phyloP scores from a whole-genome alignment of 2,888 invertebrate genomes.

The Oscheius sp. region DNA sequence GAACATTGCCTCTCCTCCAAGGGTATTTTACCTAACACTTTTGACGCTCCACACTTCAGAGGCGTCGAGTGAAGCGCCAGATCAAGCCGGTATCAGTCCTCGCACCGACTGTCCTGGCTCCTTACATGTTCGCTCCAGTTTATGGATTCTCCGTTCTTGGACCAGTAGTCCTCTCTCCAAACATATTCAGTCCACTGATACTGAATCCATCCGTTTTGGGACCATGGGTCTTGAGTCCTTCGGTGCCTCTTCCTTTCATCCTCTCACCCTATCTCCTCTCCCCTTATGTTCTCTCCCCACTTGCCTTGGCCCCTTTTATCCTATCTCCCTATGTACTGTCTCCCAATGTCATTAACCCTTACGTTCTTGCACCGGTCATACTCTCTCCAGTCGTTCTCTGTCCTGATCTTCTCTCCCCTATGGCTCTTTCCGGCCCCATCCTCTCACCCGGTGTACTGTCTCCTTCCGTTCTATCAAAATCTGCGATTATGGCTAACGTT shows the following conservation, averaged over 20 bases:
- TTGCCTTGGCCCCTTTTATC: constrained; percentile 64
- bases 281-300: constrained; percentile 49
- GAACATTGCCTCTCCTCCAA: constrained; percentile 37
- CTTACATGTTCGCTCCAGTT: constrained; percentile 51
- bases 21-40: not conserved
- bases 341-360: constrained; percentile 67
- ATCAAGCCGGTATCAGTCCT: constrained; percentile 34
- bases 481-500: constrained; percentile 62
- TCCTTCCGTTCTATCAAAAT: constrained; percentile 64
- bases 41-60: not conserved
- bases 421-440: constrained; percentile 61
- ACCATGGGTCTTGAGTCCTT: constrained; percentile 56
- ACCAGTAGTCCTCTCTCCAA: constrained; percentile 63
- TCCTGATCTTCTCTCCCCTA: constrained; percentile 52
- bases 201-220: constrained; percentile 62
- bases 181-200: constrained; percentile 65
- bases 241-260: constrained; percentile 55
- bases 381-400: constrained; percentile 47
- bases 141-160: constrained; percentile 61
- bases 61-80: constrained; percentile 37
- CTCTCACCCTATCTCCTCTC: constrained; percentile 54
- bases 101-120: constrained; percentile 40
- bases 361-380: constrained; percentile 63
- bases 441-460: constrained; percentile 66
- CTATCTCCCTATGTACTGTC: constrained; percentile 51